Base-by-base conservation (phyloP, 2,888 invertebrate genomes). In the Syritta pipiens region DNA sequence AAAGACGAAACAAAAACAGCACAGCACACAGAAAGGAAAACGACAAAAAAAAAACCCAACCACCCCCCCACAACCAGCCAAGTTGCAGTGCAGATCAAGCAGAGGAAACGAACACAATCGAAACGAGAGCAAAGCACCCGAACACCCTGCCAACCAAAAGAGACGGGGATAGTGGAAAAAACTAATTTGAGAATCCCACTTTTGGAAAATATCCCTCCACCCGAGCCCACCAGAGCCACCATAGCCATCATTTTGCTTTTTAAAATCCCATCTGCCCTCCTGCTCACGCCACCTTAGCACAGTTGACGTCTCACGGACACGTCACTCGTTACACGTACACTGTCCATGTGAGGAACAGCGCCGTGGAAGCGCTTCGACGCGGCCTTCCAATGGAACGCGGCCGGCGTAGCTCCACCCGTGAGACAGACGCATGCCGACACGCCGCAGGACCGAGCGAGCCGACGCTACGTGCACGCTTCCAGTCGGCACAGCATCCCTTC, bases 291-390 rank as follows among this genome's bases (percentile, higher is more conserved):
- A 20, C 30, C 49, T 57, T 2, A 42, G 24, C 60, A 53, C 51
- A 17, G 2, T 7, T 5, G 1, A 4, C 4, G 35, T 51, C 57
- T 62, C 79, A 74, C 40, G 44, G 67, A 77, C 40, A 67, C 55
- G 19, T 46, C 14, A 7, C 24, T 67, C 60, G 40, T 67, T 44
- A 81, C 82, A 82, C 82, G 32, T 30, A 85, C 77, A 83, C 67
- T 84, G 60, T 86, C 53, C 55, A 83, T 85, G 86, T 65, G 83
- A n/a, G n/a, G n/a, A 3, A 6, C 24, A 30, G 30, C 10, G 6
- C 53, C 62, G 74, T 79, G 79, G 79, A 79, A 79, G 14, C 26
- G 10, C 24, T 12, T 22, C 55, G 24, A 28, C 28, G 37, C 51
- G 62, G 30, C 14, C 19, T 79, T 79, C 74, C 79, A 79, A 68